Evolutionary conservation across 2,888 invertebrate genomes (phyloP), one percentile per base, ranked within the genome.

Genomic region (Dorcus hopei): DNA sequence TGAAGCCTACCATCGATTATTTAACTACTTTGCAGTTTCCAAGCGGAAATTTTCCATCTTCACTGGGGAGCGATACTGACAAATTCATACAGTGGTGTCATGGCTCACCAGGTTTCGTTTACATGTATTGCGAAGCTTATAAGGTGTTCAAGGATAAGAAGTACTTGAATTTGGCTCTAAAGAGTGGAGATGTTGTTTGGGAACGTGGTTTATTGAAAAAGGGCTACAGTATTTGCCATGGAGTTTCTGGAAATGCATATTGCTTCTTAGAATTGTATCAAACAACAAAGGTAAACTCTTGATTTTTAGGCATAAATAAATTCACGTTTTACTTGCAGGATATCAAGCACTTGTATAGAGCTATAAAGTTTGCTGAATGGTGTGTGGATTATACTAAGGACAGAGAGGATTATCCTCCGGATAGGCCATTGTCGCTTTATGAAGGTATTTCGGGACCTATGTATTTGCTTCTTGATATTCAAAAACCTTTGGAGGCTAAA

Each of bases 81-180:
- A 86, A 84, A 76, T 82, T 94, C 62, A 87, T 95, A 16, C 95
- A 95, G 70, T 95, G 95, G 95, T 95, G 95, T 78, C 95, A 95
- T 74, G 95, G 95, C n/a, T 92, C 94, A 19, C 92, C 95, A 14
- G 94, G 94, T 41, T 90, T 91, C 80, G 83, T 91, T 9, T 85
- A 88, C 67, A 78, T 91, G 67, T 90, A 87, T 66, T 77, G 83
- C 63, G 77, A 84, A 65, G 90, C 91, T 43, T 81, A 85, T 71
- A 80, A 88, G 82, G 78, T 87, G 52, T 91, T 87, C 73, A 78
- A 82, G 52, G 87, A 90, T 41, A 80, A 84, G 0, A 82, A 82
- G 67, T 93, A 92, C 76, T 74, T 92, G 61, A 79, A 85, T 66
- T 82, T 85, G 45, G 93, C 93, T 9, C 61, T 84, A 49, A 80